Evolutionary conservation across 2,888 invertebrate genomes (phyloP), one percentile per base, ranked within the genome.

Genomic region (Agapetus fuscipes): DNA sequence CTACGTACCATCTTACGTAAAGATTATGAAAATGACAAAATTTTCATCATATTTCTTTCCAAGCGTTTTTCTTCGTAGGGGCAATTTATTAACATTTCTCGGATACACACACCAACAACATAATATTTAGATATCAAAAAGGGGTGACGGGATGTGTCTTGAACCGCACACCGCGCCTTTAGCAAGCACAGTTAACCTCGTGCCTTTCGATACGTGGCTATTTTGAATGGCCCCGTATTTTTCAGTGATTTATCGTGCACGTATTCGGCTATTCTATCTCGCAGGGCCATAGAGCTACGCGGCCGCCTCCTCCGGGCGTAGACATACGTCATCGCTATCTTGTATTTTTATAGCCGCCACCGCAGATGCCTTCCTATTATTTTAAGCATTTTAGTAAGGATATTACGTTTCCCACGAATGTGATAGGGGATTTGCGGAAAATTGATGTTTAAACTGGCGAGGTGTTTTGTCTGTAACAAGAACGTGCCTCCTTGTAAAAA

Each of bases 281-380:
- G 20, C 34, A 30, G 31, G 20, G 5, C n/a, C n/a, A n/a, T 20
- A 9, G 20, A 20, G 20, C 20, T 4, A 9, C 20, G 20, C 20
- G n/a, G n/a, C n/a, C n/a, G 34, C 39, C 12, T 41, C 31, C 43
- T 39, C 32, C 31, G 29, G 37, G 41, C 41, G 30, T 20, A 17
- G 28, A 39, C 45, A 45, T 45, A 41, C 39, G 41, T 45, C 45
- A 45, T 45, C 45, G 41, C 45, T 45, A 45, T 45, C 45, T 45
- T 41, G 38, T 45, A 45, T 45, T 45, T 45, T 45, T 45, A 45
- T 45, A 38, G 45, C 45, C 45, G 36, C 41, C 45, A 41, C 35
- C 41, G 39, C 41, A 41, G 39, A 45, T 39, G 38, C 45, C 33
- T 35, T 45, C 35, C 45, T 45, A 45, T 41, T 45, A 45, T 45